Conservation (phyloP, 2,888 invertebrate genomes). For the Chaitophorus viminalis region DNA sequence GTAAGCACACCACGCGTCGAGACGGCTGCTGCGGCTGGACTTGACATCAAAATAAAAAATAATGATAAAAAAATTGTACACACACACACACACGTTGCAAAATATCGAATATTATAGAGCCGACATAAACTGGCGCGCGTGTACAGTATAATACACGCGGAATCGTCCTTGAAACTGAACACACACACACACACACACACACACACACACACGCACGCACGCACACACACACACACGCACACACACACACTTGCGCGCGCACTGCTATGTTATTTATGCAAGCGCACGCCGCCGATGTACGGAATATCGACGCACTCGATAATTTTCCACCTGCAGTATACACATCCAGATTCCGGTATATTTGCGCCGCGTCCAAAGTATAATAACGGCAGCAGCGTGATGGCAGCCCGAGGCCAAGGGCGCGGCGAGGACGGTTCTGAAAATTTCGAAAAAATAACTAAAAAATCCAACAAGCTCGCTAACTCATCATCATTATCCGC, state of each 20-base stretch:
- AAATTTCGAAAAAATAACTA: not conserved
- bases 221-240: too few relatives aligned
- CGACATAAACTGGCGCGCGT: not conserved
- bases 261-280: constrained; percentile 40
- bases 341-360: constrained; percentile 39
- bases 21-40: not conserved
- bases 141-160: not conserved
- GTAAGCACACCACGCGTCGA: not conserved
- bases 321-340: constrained; percentile 30
- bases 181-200: not conserved
- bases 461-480: not conserved
- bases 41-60: not conserved
- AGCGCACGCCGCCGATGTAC: constrained; percentile 7
- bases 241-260: constrained; percentile 21
- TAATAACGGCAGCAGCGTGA: constrained; percentile 11
- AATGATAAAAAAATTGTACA: too few relatives aligned
- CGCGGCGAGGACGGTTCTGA: not conserved
- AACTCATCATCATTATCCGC: too few relatives aligned
- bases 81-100: too few relatives aligned
- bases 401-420: not conserved
- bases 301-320: constrained; percentile 17
- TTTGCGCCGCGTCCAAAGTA: not conserved
- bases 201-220: not conserved
- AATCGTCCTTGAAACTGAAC: constrained; percentile 47
- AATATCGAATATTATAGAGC: too few relatives aligned